These are phyloP conservation scores for Leuctra nigra DNA, from an alignment of 2,888 invertebrate species.

Conservation along the genomic window DNA sequence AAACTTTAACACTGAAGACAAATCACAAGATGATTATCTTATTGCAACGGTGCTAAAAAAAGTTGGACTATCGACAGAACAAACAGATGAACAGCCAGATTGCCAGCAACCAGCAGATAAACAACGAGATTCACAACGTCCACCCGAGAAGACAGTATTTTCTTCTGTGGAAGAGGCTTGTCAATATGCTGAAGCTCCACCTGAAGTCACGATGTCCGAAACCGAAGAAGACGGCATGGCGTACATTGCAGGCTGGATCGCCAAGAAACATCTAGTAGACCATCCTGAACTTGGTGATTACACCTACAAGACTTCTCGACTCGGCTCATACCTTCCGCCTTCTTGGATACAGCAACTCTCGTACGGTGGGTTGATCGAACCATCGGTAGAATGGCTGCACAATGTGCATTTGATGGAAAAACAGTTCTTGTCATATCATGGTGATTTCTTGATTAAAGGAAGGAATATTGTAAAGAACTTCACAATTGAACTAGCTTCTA, in stretches of 20 bases:
- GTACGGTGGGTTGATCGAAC: slow-evolving; percentile 28
- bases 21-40: slow-evolving; percentile 23
- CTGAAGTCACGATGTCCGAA: neutral
- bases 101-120: neutral
- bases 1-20: slow-evolving; percentile 19
- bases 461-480: slow-evolving; percentile 8
- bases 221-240: slow-evolving; percentile 19
- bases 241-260: slow-evolving; percentile 2
- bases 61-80: slow-evolving; percentile 18
- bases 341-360: slow-evolving; percentile 27
- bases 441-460: slow-evolving; percentile 4
- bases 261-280: neutral
- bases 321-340: slow-evolving; percentile 24
- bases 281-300: neutral
- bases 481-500: slow-evolving; percentile 1
- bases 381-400: slow-evolving; percentile 23
- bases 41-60: slow-evolving; percentile 20
- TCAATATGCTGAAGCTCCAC: neutral
- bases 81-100: neutral
- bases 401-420: slow-evolving; percentile 24
- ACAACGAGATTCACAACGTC: neutral
- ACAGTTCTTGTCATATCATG: slow-evolving; percentile 24
- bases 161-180: no score
- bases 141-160: neutral
- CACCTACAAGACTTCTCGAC: neutral